Evolutionary conservation across 2,113 vertebrate genomes (phyloP).

Genomic region (Choloepus hoffmanni): DNA sequence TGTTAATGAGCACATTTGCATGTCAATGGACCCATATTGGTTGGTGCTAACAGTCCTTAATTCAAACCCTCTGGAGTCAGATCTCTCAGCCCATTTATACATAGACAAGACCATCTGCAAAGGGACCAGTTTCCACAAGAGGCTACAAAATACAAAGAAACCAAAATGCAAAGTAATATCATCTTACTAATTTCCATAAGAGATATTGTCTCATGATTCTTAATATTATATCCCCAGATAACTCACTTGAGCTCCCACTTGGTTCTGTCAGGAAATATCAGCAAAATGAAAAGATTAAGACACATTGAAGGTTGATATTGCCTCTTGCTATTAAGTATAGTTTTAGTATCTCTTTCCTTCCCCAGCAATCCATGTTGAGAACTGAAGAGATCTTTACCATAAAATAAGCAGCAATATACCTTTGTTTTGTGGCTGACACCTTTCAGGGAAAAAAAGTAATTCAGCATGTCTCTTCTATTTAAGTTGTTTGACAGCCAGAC

Average conservation of each 20-base stretch:
- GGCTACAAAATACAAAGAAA: not conserved
- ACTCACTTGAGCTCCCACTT: slow-evolving; percentile 29
- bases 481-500: slow-evolving; percentile 72
- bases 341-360: slow-evolving; percentile 8
- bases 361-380: not conserved
- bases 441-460: slow-evolving; percentile 66
- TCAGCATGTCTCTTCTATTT: slow-evolving; percentile 66
- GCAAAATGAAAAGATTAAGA: slow-evolving; percentile 59
- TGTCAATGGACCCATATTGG: not conserved
- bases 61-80: not conserved
- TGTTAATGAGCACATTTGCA: not conserved
- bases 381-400: slow-evolving; percentile 44
- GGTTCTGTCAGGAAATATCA: slow-evolving; percentile 41
- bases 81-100: not conserved
- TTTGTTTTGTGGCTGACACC: slow-evolving; percentile 71
- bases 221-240: not conserved
- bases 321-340: slow-evolving; percentile 45
- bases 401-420: slow-evolving; percentile 32
- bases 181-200: not conserved
- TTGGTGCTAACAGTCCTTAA: not conserved
- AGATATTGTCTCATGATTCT: slow-evolving; percentile 17
- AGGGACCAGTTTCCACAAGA: not conserved
- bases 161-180: slow-evolving; percentile 14
- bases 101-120: not conserved
- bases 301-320: not conserved